Conservation (phyloP, 2,888 invertebrate species). For the Apeira syringaria region DNA sequence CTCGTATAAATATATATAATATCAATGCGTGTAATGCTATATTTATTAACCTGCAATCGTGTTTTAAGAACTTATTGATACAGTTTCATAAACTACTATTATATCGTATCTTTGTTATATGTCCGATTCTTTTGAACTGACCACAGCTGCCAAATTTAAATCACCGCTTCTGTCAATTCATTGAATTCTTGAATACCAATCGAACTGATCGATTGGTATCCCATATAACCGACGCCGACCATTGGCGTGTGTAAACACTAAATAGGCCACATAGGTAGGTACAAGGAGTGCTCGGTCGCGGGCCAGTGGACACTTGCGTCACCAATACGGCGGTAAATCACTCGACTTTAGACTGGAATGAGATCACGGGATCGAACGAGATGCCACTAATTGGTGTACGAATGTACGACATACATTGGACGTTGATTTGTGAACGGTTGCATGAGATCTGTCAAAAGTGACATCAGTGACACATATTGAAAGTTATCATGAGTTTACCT, state of each 20-base stretch:
- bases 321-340: slow-evolving; percentile 44
- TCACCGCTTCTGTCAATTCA: neutral
- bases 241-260: slow-evolving; percentile 55
- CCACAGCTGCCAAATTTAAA: no score
- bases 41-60: no score
- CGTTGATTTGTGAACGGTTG: slow-evolving; percentile 30
- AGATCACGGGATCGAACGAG: slow-evolving; percentile 69
- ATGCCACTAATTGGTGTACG: slow-evolving; percentile 30
- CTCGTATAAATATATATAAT: no score
- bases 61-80: no score
- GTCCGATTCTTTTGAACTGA: no score
- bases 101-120: no score
- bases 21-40: no score
- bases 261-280: slow-evolving; percentile 66
- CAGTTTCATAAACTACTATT: no score
- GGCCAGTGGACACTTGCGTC: slow-evolving; percentile 73
- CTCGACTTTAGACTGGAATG: slow-evolving; percentile 54
- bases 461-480: no score
- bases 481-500: no score
- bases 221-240: slow-evolving; percentile 25
- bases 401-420: slow-evolving; percentile 17
- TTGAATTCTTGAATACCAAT: slow-evolving; percentile 4
- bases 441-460: no score
- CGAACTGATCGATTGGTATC: slow-evolving; percentile 13
- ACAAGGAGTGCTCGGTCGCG: slow-evolving; percentile 78